Base-by-base conservation (phyloP, 2,888 invertebrate species). In the Aphodius sticticus region DNA sequence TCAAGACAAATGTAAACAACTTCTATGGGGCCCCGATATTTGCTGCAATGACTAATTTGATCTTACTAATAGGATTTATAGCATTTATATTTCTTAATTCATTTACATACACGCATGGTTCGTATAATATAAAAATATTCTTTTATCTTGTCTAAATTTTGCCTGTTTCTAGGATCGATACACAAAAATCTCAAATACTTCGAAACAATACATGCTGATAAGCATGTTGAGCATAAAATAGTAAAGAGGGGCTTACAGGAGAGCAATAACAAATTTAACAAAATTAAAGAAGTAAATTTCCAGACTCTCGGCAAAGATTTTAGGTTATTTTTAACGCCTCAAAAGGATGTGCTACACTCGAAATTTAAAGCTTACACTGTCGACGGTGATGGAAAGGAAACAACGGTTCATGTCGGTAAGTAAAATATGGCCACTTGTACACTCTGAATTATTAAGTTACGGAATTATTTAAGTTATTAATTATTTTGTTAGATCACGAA, bases 311-410 rank as follows among this genome's bases (percentile, higher is more conserved):
- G 97, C 77, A 95, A 94, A 86, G 93, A 96, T 85, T 97, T 97
- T 87, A 92, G 96, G 80, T 90, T 97, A 78, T 96, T 97, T 85
- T 90, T 97, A 71, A 95, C 96, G 86, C 97, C 97, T 0, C 95
- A 95, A 86, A 94, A 92, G 84, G 95, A 95, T 82, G 95, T 97
- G 6, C 90, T 97, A 81, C 96, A 97, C 90, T 95, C 96, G 2
- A 96, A 97, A 87, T 97, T 97, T 86, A 95, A 96, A 89, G 97
- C 97, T 1, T 96, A 95, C 88, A 91, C 94, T 82, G 94, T 97
- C 6, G 96, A 96, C 90, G 95, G 93, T 0, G 93, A 96, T 90
- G 97, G 97, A 7, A 94, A 94, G 86, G 96, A 96, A 89, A 95
- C 94, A 77, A 93, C 94, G 75, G 92, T 97, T 79, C 95, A 95